These are phyloP conservation scores for Thinocorus orbignyianus DNA, from an alignment of 2,113 vertebrate genomes.

Conservation along the genomic window DNA sequence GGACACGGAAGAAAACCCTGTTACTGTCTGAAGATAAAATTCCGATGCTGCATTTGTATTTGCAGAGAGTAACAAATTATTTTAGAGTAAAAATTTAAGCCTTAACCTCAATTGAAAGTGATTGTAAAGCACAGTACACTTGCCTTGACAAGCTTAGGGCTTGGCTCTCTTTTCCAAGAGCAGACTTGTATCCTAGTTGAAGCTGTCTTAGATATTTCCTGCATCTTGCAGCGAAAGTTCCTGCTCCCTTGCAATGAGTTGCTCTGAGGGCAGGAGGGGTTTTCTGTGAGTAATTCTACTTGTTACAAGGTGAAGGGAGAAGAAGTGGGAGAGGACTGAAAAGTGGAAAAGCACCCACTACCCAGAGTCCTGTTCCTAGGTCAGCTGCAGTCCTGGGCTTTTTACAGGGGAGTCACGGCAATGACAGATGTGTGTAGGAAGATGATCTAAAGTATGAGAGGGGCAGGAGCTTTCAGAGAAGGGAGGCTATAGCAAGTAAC, in stretches of 20 bases:
- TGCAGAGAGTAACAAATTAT: background rate
- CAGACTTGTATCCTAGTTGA: background rate
- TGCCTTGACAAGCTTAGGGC: background rate
- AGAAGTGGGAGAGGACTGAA: background rate
- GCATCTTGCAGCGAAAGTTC: background rate
- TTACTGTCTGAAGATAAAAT: background rate
- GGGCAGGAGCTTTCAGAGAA: background rate
- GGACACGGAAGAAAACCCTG: background rate
- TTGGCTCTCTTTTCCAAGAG: background rate
- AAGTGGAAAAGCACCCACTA: background rate
- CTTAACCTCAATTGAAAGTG: background rate
- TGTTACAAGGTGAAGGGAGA: background rate
- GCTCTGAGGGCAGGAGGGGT: background rate
- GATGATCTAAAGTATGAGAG: background rate
- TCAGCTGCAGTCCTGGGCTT: background rate
- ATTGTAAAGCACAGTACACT: background rate
- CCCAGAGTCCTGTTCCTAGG: background rate
- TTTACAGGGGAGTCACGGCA: background rate
- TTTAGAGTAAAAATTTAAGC: background rate
- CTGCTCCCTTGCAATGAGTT: background rate
- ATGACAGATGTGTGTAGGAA: background rate
- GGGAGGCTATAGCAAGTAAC: background rate
- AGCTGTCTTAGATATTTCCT: background rate
- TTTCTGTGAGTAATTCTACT: background rate
- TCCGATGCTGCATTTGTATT: background rate